These are phyloP conservation scores for Lordiphosa collinella DNA, from an alignment of 1,140 invertebrate species.

Conservation along the genomic window DNA sequence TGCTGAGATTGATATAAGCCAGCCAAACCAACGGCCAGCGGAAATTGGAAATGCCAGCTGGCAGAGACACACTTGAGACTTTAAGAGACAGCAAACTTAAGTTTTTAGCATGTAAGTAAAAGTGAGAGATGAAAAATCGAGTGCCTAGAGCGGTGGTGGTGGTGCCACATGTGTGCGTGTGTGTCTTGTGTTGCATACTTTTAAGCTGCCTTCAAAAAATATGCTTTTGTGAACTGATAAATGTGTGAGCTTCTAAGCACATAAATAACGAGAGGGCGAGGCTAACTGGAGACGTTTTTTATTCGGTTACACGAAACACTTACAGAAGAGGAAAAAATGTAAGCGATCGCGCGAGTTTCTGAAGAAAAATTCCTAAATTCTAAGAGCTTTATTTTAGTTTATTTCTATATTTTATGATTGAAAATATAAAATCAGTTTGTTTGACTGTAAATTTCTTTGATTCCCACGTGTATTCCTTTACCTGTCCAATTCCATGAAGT, in stretches of 20 bases:
- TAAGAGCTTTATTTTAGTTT: too few relatives aligned
- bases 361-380: too few relatives aligned
- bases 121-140: conserved; percentile 28
- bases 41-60: conserved; percentile 58
- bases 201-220: conserved; percentile 44
- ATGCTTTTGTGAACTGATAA: conserved; percentile 20
- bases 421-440: too few relatives aligned
- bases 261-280: conserved; percentile 18
- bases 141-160: conserved; percentile 1
- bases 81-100: conserved; percentile 2
- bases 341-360: too few relatives aligned
- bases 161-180: conserved; percentile 3
- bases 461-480: too few relatives aligned
- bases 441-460: too few relatives aligned
- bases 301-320: too few relatives aligned
- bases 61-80: not conserved
- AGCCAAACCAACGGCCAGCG: conserved; percentile 26
- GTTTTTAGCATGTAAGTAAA: conserved; percentile 37
- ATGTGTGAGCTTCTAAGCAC: conserved; percentile 8
- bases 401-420: too few relatives aligned
- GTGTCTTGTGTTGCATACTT: conserved; percentile 58
- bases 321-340: too few relatives aligned
- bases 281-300: too few relatives aligned
- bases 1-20: conserved; percentile 54
- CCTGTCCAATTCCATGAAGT: too few relatives aligned